Percentiles rank a stretch among this genome's conserved stretches.
Evolutionary conservation across 2,797 vertebrate species (phyloP).

Genomic region (Phoeniculus purpureus): DNA sequence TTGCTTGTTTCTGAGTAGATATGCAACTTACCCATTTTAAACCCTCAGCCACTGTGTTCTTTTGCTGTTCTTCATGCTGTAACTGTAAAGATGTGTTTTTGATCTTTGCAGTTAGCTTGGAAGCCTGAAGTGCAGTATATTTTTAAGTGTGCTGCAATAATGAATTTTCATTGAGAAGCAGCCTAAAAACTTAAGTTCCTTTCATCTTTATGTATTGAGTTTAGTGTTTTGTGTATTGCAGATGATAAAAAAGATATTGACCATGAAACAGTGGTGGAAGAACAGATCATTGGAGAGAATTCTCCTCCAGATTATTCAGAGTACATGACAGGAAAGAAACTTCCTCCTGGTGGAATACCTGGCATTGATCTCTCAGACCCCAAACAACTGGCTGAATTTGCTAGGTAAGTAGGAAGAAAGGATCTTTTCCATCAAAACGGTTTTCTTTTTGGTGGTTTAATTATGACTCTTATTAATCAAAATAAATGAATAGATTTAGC

Average conservation of each 20-base stretch:
- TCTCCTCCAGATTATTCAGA: conserved; percentile 98
- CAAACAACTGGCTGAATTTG: conserved; percentile 97
- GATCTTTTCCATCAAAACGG: background rate
- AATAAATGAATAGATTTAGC: background rate
- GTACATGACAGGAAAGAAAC: conserved; percentile 98
- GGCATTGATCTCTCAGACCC: conserved; percentile 98
- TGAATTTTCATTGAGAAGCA: background rate
- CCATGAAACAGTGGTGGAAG: conserved; percentile 97
- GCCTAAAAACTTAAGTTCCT: background rate
- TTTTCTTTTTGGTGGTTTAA: background rate
- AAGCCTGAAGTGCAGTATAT: background rate
- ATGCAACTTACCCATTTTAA: rapidly evolving
- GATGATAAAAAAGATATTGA: conserved; percentile 99
- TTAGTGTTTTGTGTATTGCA: conserved; percentile 77
- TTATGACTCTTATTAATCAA: background rate
- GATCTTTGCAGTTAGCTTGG: background rate
- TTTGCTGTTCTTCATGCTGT: background rate
- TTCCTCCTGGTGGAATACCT: conserved; percentile 96
- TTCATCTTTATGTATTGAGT: conserved; percentile 20
- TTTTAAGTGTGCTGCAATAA: background rate
- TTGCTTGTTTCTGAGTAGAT: background rate
- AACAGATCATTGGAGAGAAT: conserved; percentile 95
- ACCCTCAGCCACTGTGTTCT: background rate
- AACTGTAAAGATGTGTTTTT: background rate
- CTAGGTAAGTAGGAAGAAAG: conserved; percentile 84